Base-by-base conservation (phyloP, 2,113 vertebrate species). In the Pollimyrus isidori region DNA sequence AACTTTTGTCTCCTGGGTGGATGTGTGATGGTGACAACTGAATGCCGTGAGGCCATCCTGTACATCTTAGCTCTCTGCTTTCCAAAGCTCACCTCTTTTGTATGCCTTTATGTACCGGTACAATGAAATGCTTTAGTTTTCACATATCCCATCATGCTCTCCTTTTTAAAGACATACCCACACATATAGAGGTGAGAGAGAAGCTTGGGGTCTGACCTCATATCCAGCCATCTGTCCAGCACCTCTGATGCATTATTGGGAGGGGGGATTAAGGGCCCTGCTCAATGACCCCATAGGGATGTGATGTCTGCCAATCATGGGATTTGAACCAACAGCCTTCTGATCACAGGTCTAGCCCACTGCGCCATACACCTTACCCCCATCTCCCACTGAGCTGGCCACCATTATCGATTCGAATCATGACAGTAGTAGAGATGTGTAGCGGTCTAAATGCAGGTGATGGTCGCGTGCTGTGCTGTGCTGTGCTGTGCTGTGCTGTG, bases 381-480 rank as follows among this genome's bases (percentile, higher is more conserved):
- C n/a, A 26, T 65, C 62, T 30, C 62, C 11, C 13, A 19, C 26
- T 39, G 69, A 76, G 1, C 13, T 39, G 30, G 69, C 26, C 0
- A 0, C 30, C 73, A 80, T 80, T 13, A 42, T 80, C 42, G 35
- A 80, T 80, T 80, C 73, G 42, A 42, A 80, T 80, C 19, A 42
- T 80, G 73, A 80, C 35, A 5, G 73, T 15, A 19, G 73, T 39
- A 19, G 13, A 39, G 73, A 80, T 80, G 73, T 84, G 39, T 48
- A 7, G 39, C n/a, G 76, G 82, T 86, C 91, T 93, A 93, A 94
- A 92, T 91, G 90, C 92, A 92, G 91, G 92, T 92, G 92, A 93
- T 93, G 92, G 91, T 91, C 53, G 9, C 3, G n/a, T 7, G 1
- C 0, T 90, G 90, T 62, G 53, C 86, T 89, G 56, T 39, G 89